These are phyloP conservation scores for Vanessa tameamea DNA, from an alignment of 1,140 invertebrate genomes.

Conservation along the genomic window DNA sequence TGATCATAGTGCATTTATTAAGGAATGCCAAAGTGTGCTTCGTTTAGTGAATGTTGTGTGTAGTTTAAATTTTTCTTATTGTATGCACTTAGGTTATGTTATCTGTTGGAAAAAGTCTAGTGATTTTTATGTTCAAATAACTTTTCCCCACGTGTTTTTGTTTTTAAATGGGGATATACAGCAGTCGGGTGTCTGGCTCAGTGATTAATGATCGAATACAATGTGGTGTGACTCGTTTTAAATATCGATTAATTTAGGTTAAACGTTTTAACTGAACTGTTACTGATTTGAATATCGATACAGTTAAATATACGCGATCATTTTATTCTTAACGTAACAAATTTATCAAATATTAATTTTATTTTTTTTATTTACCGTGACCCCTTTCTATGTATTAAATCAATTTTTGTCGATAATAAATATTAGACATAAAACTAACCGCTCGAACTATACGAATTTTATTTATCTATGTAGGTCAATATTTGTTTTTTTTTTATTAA, in stretches of 20 bases:
- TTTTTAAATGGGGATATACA: conserved; percentile 56
- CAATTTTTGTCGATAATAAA: no score
- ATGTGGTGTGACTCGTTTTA: not conserved
- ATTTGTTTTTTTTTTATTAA: no score
- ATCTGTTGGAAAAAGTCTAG: conserved; percentile 40
- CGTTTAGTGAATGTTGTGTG: conserved; percentile 42
- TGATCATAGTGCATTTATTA: conserved; percentile 12
- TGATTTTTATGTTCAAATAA: conserved; percentile 39
- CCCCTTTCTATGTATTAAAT: no score
- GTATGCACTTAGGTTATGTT: conserved; percentile 25
- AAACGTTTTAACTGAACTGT: not conserved
- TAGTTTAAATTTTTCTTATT: not conserved
- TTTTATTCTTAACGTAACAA: not conserved
- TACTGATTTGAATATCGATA: not conserved
- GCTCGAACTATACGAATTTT: no score
- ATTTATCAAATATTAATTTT: not conserved
- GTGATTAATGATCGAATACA: conserved; percentile 11
- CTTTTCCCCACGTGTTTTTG: conserved; percentile 51
- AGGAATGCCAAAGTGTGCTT: conserved; percentile 10
- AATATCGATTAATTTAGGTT: not conserved
- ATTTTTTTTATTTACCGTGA: no score
- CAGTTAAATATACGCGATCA: not conserved
- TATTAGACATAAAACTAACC: no score
- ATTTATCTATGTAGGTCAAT: no score
- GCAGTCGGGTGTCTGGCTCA: not conserved